Evolutionary conservation across 53 echinoderm and acorn worm species (phyloP), one percentile per base, ranked within the genome.

Genomic region (Hippasteria phrygiana): DNA sequence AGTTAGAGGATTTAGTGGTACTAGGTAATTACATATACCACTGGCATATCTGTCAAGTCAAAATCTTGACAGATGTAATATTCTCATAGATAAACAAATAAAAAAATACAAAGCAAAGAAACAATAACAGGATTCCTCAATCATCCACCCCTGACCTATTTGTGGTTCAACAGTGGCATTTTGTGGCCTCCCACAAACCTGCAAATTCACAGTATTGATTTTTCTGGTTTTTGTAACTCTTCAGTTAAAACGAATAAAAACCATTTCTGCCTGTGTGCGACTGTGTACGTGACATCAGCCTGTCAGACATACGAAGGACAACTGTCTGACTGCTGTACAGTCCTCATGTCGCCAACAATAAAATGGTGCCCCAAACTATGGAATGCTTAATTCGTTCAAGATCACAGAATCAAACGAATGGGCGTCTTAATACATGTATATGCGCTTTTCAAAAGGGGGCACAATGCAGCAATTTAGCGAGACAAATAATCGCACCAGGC

Each of bases 81-180:
- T n/a, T n/a, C n/a, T n/a, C n/a, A n/a, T n/a, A n/a, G n/a, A n/a
- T n/a, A n/a, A n/a, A n/a, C n/a, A n/a, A n/a, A n/a, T n/a, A n/a
- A n/a, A n/a, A n/a, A n/a, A n/a, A n/a, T n/a, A n/a, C n/a, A n/a
- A n/a, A n/a, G n/a, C n/a, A n/a, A n/a, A n/a, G n/a, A n/a, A n/a
- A n/a, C n/a, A n/a, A n/a, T n/a, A n/a, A n/a, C n/a, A n/a, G n/a
- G n/a, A n/a, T n/a, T n/a, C n/a, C n/a, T n/a, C n/a, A n/a, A n/a
- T n/a, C n/a, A n/a, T n/a, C n/a, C n/a, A n/a, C n/a, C n/a, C 76
- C 34, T 76, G 76, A 76, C 76, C 51, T 53, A 76, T 53, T 24
- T 74, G 43, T 10, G 24, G 31, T 42, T 74, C 45, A 74, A 74
- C 74, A 43, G 43, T 28, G 27, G 45, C 28, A 31, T 50, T 31